Percentiles rank a stretch among this genome's conserved stretches.
phyloP scores from a whole-genome alignment of 2,113 vertebrate species.

The Odocoileus hemionus region DNA sequence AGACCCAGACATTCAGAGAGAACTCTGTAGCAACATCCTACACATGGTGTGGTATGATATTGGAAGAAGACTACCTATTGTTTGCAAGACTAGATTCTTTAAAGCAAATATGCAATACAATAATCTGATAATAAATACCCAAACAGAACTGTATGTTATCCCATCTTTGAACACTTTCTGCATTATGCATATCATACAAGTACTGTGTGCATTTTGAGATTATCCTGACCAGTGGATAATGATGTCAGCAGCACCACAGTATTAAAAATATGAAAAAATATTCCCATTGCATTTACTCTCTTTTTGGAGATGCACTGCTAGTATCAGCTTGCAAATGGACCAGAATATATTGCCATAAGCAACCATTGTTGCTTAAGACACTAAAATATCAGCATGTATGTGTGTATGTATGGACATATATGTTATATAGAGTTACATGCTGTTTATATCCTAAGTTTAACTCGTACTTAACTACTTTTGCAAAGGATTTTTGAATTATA shows the following conservation, averaged over 20 bases:
- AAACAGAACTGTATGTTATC: constrained; percentile 41
- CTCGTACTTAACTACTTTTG: background rate
- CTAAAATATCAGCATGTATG: background rate
- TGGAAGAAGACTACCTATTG: constrained; percentile 36
- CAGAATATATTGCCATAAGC: constrained; percentile 9
- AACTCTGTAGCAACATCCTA: background rate
- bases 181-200: constrained; percentile 27
- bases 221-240: constrained; percentile 48
- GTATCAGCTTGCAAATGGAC: constrained; percentile 41
- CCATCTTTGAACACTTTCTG: constrained; percentile 42
- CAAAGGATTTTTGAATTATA: constrained; percentile 17
- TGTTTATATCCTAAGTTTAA: background rate
- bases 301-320: background rate
- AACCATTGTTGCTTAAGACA: constrained; percentile 15
- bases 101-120: constrained; percentile 31
- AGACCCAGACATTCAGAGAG: background rate
- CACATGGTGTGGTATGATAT: background rate
- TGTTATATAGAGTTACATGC: background rate
- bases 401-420: background rate
- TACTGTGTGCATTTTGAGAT: constrained; percentile 18
- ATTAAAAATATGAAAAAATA: constrained; percentile 38
- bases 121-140: constrained; percentile 51
- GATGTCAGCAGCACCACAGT: background rate
- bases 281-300: background rate
- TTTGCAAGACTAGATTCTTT: constrained; percentile 64